Evolutionary conservation across 1,140 invertebrate species (phyloP), one percentile per base, ranked within the genome.

Genomic region (Pachypsylla venusta): DNA sequence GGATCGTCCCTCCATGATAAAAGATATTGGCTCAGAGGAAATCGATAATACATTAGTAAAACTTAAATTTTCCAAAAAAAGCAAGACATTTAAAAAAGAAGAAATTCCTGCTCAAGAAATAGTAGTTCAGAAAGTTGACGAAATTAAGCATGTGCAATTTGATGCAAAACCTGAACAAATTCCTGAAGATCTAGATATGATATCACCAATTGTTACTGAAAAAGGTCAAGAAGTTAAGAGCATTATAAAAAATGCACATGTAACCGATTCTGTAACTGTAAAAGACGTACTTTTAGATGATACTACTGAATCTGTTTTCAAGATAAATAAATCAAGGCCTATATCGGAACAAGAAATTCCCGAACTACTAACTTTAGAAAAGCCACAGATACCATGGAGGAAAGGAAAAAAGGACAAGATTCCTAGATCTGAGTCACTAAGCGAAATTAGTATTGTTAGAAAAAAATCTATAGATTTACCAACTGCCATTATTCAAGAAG

Each of bases 361-460:
- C 16, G 57, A 58, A 48, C 35, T 26, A 26, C 53, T 58, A 20
- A 53, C 61, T 14, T 59, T 54, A 59, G 57, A 61, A 14, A 63
- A 62, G 30, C 61, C 61, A n/a, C 24, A 54, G 56, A 30, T 62
- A n/a, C 61, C 61, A n/a, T 62, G 61, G 61, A 62, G 59, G 26
- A 60, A 35, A 61, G 62, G 55, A 28, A 63, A 56, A 27, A 57
- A 61, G 56, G 42, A 48, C 5, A 10, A 5, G 22, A n/a, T 48
- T 48, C 42, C 42, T 5, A 48, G 22, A 48, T 48, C 42, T 22
- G 42, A 48, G n/a, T 48, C 42, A 3, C 16, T 19, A 48, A 48
- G 4, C 22, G 42, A 48, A 48, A 12, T 16, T 12, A 16, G 16
- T 35, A 48, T 48, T 5, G n/a, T 48, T 22, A 4, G 42, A 22